Evolutionary conservation across 2,888 invertebrate species (phyloP).

Genomic region (Lycocerus yunnanus): DNA sequence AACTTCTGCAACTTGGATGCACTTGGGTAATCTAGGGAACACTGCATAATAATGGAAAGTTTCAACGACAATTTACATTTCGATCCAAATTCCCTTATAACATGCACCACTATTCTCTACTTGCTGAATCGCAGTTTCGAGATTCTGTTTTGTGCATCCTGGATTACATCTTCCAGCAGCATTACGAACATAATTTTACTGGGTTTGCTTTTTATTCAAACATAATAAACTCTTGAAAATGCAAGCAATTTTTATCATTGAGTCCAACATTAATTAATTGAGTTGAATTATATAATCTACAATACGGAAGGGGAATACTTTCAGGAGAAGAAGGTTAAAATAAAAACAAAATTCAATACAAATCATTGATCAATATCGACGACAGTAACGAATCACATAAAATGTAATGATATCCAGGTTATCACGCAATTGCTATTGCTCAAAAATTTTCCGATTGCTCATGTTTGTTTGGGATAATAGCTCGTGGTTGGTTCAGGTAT

Average conservation of each 20-base stretch:
- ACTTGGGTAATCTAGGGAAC: not conserved
- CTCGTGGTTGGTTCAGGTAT: not conserved
- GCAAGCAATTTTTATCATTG: too few species aligned
- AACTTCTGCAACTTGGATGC: not conserved
- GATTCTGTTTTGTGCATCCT: not conserved
- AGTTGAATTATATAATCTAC: too few species aligned
- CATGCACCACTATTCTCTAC: not conserved
- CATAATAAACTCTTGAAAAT: not conserved
- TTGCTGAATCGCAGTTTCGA: not conserved
- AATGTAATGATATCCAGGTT: too few species aligned
- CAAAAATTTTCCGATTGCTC: too few species aligned
- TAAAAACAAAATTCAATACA: too few species aligned
- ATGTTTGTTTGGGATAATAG: not conserved
- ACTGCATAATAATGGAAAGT: not conserved
- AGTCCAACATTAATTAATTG: too few species aligned
- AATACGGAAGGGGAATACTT: too few species aligned
- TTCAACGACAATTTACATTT: not conserved
- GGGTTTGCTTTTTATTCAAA: not conserved
- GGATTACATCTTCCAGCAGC: not conserved
- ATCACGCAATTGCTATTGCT: too few species aligned
- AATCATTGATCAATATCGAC: too few species aligned
- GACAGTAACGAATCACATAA: too few species aligned
- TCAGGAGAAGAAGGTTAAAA: too few species aligned
- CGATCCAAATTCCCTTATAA: not conserved
- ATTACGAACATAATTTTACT: not conserved